Base-by-base conservation (phyloP, 2,113 vertebrate species). In the Gymnogyps californianus region DNA sequence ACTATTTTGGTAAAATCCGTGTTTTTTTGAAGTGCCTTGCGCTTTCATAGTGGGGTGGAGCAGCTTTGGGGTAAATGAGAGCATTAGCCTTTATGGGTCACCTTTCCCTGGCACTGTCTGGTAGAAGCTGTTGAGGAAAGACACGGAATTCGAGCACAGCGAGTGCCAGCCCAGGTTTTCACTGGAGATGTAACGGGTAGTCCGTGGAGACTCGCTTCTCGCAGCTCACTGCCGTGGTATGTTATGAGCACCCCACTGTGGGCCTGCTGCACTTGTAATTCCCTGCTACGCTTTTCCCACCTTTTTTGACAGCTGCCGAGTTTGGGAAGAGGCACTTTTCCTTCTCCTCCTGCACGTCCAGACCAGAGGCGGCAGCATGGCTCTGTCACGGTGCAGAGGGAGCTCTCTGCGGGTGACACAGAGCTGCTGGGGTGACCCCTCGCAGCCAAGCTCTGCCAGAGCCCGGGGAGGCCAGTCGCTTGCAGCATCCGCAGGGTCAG, bases 121-220 rank as follows among this genome's bases (percentile, higher is more conserved):
- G 42, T 15, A 5, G 38, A 38, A 51, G 57, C 14, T 32, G 5
- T 25, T 58, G 66, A 57, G 71, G n/a, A 4, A 44, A 11, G 52
- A 8, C 8, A 1, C 0, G 15, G 67, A 3, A 10, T 2, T 2
- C 19, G 75, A 28, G 24, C 19, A 1, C 26, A 58, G 89, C 0
- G 2, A 5, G 52, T 14, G 54, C 47, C 46, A 28, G 66, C 21
- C 7, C 40, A 2, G 57, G 25, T 7, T 71, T 6, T 13, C n/a
- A 2, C 34, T 5, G 42, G n/a, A 0, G 2, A 0, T 2, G n/a
- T 3, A 7, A 2, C 0, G 15, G 51, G 25, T 2, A 4, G 9
- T 20, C 10, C 2, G 4, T 2, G 51, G 65, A 25, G 10, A 4
- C 20, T 22, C 2, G 3, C 18, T 57, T 49, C 54, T 52, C 1